phyloP scores from a whole-genome alignment of 2,113 vertebrate species.

The Hypomesus transpacificus region DNA sequence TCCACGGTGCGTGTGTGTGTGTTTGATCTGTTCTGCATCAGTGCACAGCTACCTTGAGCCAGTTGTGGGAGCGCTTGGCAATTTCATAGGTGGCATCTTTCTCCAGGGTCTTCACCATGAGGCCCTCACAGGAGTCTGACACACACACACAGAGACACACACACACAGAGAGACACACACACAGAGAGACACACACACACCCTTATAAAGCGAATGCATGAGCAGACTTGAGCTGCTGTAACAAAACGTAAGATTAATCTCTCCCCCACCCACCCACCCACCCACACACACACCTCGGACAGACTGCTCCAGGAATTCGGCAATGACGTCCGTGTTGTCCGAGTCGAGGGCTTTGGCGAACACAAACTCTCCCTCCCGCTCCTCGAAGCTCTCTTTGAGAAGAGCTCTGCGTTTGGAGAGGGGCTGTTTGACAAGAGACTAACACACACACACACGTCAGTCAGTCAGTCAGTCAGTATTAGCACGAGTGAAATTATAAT shows the following conservation, averaged over 20 bases:
- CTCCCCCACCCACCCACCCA: slow-evolving; percentile 3
- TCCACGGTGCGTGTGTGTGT: not conserved
- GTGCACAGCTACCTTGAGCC: slow-evolving; percentile 80
- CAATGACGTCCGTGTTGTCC: slow-evolving; percentile 78
- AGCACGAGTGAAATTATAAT: not conserved
- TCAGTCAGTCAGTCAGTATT: not conserved
- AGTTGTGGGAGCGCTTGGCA: slow-evolving; percentile 89
- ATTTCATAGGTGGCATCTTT: slow-evolving; percentile 90
- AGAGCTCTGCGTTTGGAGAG: slow-evolving; percentile 77
- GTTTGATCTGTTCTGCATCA: not conserved
- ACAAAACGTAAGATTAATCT: slow-evolving; percentile 16
- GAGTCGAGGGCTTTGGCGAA: slow-evolving; percentile 82
- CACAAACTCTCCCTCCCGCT: slow-evolving; percentile 84
- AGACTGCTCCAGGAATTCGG: slow-evolving; percentile 88
- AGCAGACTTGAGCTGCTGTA: slow-evolving; percentile 5
- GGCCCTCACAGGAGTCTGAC: slow-evolving; percentile 88
- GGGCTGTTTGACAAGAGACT: slow-evolving; percentile 84
- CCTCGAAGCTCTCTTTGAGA: slow-evolving; percentile 78
- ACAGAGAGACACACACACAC: slow-evolving; percentile 20
- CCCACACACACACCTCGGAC: slow-evolving; percentile 74
- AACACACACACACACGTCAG: slow-evolving; percentile 29
- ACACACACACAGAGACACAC: slow-evolving; percentile 14
- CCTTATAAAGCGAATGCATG: slow-evolving; percentile 16
- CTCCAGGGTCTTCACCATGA: slow-evolving; percentile 91
- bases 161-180: slow-evolving; percentile 9